Base-by-base conservation (phyloP, 1,140 invertebrate genomes). In the Linepithema humile region DNA sequence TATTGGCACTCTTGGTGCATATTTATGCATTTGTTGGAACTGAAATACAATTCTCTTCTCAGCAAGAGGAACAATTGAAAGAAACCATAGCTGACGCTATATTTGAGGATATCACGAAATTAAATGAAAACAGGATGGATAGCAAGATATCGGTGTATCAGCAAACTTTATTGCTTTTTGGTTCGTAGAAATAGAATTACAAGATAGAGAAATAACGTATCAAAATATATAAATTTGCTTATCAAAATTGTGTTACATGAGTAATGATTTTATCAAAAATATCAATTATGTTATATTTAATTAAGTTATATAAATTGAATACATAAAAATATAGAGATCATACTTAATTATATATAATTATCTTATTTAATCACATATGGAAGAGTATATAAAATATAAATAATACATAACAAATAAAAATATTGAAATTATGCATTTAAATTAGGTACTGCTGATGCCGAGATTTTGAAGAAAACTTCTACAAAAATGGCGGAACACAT, bases 1-100 rank as follows among this genome's bases (percentile, higher is more conserved):
- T 97, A 3, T 90, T 97, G 4, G 94, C 95, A 5, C 90, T 97
- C 12, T 90, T 96, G 7, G 94, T 96, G 23, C 94, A 96, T 88
- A 91, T 96, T n/a, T 96, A 96, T 86, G 95, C 96, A 2, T 89
- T 97, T 2, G 95, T 94, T 80, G 96, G 96, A 2, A 95, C 94
- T 0, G 95, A 96, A 83, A 94, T 96, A 26, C 91, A 93, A 5
- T 96, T 96, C 89, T 93, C 95, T 10, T 85, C 91, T 9, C 92
- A 94, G 38, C 95, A 96, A 89, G 95, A 96, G 90, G 94, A 95
- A n/a, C 94, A 92, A 23, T 88, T 96, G 0, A 91, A 92, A 60
- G 93, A 95, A 64, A 93, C 95, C 0, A 91, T 96, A 10, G 94
- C 94, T 20, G 94, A 95, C 32, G 96, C 96, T 50, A 92, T 97